Percentiles rank a stretch among this genome's conserved stretches.
These are phyloP conservation scores for Meriones unguiculatus DNA, from an alignment of 2,113 vertebrate species.

Conservation along the genomic window DNA sequence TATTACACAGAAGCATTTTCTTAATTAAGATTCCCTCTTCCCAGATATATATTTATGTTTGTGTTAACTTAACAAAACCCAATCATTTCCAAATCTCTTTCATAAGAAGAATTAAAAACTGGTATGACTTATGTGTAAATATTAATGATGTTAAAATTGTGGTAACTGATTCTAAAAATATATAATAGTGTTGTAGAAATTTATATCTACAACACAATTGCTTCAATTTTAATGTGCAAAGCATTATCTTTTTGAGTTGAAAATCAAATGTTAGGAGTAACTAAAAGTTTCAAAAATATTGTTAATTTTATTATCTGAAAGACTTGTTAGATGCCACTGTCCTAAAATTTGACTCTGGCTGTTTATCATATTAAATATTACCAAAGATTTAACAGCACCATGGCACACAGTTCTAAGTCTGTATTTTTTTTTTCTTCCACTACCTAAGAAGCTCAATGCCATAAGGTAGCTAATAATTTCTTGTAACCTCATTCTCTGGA, in stretches of 20 bases:
- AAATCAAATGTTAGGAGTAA: background rate
- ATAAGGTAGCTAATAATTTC: constrained; percentile 16
- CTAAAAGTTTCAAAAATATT: background rate
- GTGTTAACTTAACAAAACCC: background rate
- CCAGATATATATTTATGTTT: background rate
- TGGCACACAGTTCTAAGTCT: background rate
- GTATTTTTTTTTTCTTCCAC: background rate
- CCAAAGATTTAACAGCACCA: background rate
- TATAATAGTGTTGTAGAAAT: background rate
- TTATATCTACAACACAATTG: background rate
- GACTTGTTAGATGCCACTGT: background rate
- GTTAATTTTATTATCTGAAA: background rate
- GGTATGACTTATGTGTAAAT: background rate
- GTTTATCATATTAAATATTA: background rate
- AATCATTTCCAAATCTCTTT: background rate
- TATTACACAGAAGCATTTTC: background rate
- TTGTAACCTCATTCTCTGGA: constrained; percentile 15
- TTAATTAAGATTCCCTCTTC: background rate
- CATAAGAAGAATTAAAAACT: background rate
- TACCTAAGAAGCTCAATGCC: background rate
- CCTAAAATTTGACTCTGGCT: background rate
- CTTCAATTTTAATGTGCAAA: background rate
- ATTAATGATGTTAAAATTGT: background rate
- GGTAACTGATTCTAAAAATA: background rate
- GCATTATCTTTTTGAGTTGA: background rate